These are phyloP conservation scores for Chelonus insularis DNA, from an alignment of 1,140 invertebrate species.

Conservation along the genomic window DNA sequence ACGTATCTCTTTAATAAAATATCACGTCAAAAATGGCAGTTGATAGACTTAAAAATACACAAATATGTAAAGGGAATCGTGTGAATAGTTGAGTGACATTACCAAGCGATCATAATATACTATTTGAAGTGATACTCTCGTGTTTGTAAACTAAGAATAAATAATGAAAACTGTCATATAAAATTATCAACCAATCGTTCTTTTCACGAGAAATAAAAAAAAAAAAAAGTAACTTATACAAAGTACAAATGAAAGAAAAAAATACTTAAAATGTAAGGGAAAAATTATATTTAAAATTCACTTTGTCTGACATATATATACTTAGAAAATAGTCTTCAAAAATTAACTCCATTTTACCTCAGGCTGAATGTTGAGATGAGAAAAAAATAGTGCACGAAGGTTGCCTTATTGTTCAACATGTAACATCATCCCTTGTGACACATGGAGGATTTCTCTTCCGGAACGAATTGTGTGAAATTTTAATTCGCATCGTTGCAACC, in stretches of 20 bases:
- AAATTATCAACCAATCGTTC: no score
- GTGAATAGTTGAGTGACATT: conserved; percentile 5
- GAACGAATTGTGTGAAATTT: conserved; percentile 18
- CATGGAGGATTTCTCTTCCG: not conserved
- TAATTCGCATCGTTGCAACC: conserved; percentile 2
- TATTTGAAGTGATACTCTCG: not conserved
- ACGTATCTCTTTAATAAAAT: not conserved
- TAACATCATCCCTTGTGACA: conserved; percentile 15
- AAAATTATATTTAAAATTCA: no score
- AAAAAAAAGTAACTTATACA: no score
- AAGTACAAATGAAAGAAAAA: no score
- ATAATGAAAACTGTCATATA: no score
- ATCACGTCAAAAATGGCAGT: conserved; percentile 22
- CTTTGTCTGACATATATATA: no score
- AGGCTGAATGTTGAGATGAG: no score
- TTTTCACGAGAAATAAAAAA: no score
- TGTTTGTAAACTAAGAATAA: no score
- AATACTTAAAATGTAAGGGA: no score
- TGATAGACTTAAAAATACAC: conserved; percentile 13
- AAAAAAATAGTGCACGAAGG: conserved; percentile 41
- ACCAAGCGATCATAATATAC: conserved; percentile 18
- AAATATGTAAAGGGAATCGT: not conserved
- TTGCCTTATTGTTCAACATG: conserved; percentile 19
- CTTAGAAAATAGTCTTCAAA: no score
- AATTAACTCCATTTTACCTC: no score